Evolutionary conservation across 2,888 invertebrate species (phyloP).

Genomic region (Rhingia rostrata): DNA sequence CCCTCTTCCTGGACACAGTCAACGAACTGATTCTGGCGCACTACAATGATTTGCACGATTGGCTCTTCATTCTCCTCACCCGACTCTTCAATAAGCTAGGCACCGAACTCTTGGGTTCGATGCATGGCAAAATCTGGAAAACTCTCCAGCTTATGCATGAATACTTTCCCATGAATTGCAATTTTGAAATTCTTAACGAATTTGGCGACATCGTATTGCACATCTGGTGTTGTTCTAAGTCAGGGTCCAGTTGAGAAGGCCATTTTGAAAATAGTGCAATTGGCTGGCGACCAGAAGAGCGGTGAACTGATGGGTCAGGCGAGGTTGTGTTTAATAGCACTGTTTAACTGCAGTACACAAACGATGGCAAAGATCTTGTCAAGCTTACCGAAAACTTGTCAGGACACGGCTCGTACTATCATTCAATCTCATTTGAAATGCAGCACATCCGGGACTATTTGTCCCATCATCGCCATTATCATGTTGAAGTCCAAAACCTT

Average conservation of each 20-base stretch:
- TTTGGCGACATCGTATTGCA: slow-evolving; percentile 86
- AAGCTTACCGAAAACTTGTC: slow-evolving; percentile 88
- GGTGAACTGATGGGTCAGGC: slow-evolving; percentile 88
- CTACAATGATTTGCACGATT: slow-evolving; percentile 93
- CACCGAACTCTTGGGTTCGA: slow-evolving; percentile 94
- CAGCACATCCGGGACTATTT: slow-evolving; percentile 86
- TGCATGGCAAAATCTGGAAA: slow-evolving; percentile 94
- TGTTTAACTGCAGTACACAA: slow-evolving; percentile 95
- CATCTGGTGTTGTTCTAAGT: slow-evolving; percentile 82
- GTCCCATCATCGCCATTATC: slow-evolving; percentile 83
- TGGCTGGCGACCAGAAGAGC: slow-evolving; percentile 88
- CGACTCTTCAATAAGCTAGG: slow-evolving; percentile 94
- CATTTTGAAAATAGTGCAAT: slow-evolving; percentile 88
- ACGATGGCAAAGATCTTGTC: slow-evolving; percentile 90
- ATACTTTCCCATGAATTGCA: slow-evolving; percentile 88
- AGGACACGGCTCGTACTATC: slow-evolving; percentile 88
- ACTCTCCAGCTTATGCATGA: slow-evolving; percentile 90
- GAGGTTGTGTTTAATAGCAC: slow-evolving; percentile 89
- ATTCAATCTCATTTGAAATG: slow-evolving; percentile 89
- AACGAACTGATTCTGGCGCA: slow-evolving; percentile 94
- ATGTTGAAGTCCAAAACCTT: slow-evolving; percentile 83
- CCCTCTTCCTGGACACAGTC: slow-evolving; percentile 95
- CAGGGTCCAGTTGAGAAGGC: slow-evolving; percentile 86
- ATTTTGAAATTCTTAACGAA: slow-evolving; percentile 90
- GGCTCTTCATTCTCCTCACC: slow-evolving; percentile 95